Conservation (phyloP, 2,797 vertebrate species). For the Chanos chanos region DNA sequence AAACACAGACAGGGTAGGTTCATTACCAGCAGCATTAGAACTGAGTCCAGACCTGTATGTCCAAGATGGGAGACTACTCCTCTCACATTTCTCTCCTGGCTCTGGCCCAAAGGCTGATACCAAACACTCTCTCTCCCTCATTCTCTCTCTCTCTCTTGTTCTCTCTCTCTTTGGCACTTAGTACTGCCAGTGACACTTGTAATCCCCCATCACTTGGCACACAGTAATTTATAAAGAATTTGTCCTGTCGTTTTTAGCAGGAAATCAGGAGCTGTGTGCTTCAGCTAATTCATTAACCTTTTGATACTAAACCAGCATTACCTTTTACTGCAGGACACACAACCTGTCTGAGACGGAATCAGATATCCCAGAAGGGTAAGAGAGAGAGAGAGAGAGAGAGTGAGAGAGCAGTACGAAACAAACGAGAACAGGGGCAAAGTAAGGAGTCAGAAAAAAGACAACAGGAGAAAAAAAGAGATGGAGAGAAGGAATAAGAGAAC, state of each 20-base stretch:
- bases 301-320: constrained; percentile 8
- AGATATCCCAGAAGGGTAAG: constrained; percentile 1
- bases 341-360: constrained; percentile 33
- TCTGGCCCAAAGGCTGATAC: constrained; percentile 55
- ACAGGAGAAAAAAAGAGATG: not conserved
- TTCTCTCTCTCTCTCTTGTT: constrained; percentile 49
- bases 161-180: constrained; percentile 14
- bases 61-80: constrained; percentile 65
- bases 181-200: constrained; percentile 42
- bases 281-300: constrained; percentile 58
- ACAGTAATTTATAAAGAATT: constrained; percentile 65
- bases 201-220: constrained; percentile 62
- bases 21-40: constrained; percentile 55
- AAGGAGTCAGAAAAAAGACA: not conserved
- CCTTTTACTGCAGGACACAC: constrained; percentile 53
- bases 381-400: not conserved
- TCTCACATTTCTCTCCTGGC: constrained; percentile 65
- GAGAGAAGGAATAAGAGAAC: not conserved
- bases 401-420: not conserved
- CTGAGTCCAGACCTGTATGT: constrained; percentile 56
- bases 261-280: constrained; percentile 65
- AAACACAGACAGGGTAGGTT: constrained; percentile 30
- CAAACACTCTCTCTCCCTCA: constrained; percentile 45
- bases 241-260: constrained; percentile 57
- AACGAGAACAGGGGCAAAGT: not conserved